Evolutionary conservation across 2,113 vertebrate genomes (phyloP).

Genomic region (Ibidorhyncha struthersii): DNA sequence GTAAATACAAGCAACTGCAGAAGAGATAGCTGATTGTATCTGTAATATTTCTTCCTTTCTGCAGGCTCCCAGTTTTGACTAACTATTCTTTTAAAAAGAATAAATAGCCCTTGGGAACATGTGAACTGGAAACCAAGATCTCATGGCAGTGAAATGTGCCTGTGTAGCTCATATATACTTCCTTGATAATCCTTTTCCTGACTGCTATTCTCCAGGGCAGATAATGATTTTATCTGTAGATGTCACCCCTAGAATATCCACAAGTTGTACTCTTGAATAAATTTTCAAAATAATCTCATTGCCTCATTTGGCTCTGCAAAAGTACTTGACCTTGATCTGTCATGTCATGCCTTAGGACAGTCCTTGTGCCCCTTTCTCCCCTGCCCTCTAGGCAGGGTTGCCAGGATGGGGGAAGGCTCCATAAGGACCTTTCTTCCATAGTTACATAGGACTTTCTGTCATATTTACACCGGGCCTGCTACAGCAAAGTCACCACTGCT

Average conservation of each 20-base stretch:
- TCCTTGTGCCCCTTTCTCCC: neutral
- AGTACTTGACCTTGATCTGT: slow-evolving; percentile 49
- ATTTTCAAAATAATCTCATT: slow-evolving; percentile 43
- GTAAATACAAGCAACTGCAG: slow-evolving; percentile 15
- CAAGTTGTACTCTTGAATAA: slow-evolving; percentile 34
- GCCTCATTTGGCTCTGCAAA: slow-evolving; percentile 1
- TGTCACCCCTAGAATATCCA: slow-evolving; percentile 47
- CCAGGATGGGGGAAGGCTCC: neutral
- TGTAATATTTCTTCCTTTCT: slow-evolving; percentile 28
- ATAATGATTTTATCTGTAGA: slow-evolving; percentile 57
- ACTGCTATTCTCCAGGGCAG: slow-evolving; percentile 46
- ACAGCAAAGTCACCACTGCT: neutral
- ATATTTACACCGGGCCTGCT: neutral
- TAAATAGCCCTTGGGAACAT: slow-evolving; percentile 60
- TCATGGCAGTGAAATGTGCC: slow-evolving; percentile 44
- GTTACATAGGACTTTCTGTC: neutral
- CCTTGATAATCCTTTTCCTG: slow-evolving; percentile 57
- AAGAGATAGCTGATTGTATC: slow-evolving; percentile 49
- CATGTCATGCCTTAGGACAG: neutral
- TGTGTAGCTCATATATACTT: slow-evolving; percentile 5
- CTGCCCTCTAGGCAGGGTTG: neutral
- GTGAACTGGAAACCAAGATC: slow-evolving; percentile 52
- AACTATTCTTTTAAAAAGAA: slow-evolving; percentile 42
- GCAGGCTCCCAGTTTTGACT: slow-evolving; percentile 38
- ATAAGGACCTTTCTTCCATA: neutral